A percentile compares a stretch with the other conserved stretches of the same genome.
phyloP scores from a whole-genome alignment of 2,888 invertebrate genomes.

The Achlya flavicornis region DNA sequence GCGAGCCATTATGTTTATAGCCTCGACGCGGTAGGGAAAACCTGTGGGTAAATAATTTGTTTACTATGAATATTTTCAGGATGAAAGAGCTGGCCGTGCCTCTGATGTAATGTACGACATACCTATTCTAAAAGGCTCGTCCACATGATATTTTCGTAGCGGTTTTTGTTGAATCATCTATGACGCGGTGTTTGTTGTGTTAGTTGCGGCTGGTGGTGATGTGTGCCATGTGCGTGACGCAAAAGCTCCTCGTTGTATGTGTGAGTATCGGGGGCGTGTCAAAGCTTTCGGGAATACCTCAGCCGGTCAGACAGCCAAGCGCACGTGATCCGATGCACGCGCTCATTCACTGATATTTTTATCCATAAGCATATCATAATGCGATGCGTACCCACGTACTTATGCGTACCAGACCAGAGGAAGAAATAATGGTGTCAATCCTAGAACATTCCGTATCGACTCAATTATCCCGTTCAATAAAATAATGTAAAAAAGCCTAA shows the following conservation, averaged over 20 bases:
- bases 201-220: slow-evolving; percentile 23
- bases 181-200: slow-evolving; percentile 29
- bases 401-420: no score
- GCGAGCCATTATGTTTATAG: no score
- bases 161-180: slow-evolving; percentile 32
- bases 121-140: slow-evolving; percentile 34
- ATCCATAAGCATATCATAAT: neutral
- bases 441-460: no score
- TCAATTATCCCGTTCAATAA: no score
- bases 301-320: slow-evolving; percentile 28
- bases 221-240: slow-evolving; percentile 36
- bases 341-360: slow-evolving; percentile 30
- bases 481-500: no score
- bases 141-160: slow-evolving; percentile 30
- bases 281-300: slow-evolving; percentile 54
- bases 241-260: slow-evolving; percentile 48
- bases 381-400: no score
- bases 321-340: slow-evolving; percentile 71
- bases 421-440: no score
- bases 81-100: slow-evolving; percentile 13
- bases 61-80: neutral
- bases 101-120: slow-evolving; percentile 34
- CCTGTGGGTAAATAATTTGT: neutral
- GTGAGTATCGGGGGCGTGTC: slow-evolving; percentile 47
- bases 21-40: neutral